phyloP scores from a whole-genome alignment of 2,113 vertebrate genomes.

The Nerophis ophidion region DNA sequence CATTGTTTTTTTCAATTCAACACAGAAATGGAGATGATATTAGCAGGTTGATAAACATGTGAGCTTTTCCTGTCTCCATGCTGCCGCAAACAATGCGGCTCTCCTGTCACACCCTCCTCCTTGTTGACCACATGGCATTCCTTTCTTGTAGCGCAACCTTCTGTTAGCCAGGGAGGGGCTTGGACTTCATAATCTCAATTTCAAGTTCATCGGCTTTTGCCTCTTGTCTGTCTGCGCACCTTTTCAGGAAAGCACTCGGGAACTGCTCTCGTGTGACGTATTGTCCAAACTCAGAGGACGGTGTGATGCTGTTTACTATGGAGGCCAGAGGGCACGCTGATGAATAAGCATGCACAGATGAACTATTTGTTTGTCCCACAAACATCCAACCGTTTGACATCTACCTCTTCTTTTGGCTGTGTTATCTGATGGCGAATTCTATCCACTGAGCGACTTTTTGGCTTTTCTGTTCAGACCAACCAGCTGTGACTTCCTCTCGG shows the following conservation, averaged over 20 bases:
- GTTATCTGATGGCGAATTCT: background rate
- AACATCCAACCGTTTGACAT: slow-evolving; percentile 4
- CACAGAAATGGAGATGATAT: no score
- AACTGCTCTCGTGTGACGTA: background rate
- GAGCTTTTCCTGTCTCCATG: background rate
- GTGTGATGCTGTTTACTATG: background rate
- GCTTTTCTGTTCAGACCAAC: slow-evolving; percentile 9
- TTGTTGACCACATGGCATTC: slow-evolving; percentile 36
- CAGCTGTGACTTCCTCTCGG: slow-evolving; percentile 5
- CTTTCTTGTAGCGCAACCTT: slow-evolving; percentile 29
- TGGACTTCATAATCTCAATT: slow-evolving; percentile 8
- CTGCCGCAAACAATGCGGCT: slow-evolving; percentile 32
- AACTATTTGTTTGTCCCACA: background rate
- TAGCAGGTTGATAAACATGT: no score
- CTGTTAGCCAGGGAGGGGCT: slow-evolving; percentile 22
- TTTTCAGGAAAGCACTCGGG: slow-evolving; percentile 1
- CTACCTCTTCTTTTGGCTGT: slow-evolving; percentile 16
- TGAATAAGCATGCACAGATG: background rate
- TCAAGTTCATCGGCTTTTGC: slow-evolving; percentile 1
- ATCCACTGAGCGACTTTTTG: background rate
- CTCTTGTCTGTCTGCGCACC: background rate
- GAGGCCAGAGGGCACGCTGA: background rate
- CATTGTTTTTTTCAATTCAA: no score
- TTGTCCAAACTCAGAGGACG: background rate
- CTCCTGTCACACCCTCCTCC: slow-evolving; percentile 31